Percentiles rank a stretch among this genome's conserved stretches.
Conservation (phyloP, 2,888 invertebrate genomes). For the Bombyx huttoni region DNA sequence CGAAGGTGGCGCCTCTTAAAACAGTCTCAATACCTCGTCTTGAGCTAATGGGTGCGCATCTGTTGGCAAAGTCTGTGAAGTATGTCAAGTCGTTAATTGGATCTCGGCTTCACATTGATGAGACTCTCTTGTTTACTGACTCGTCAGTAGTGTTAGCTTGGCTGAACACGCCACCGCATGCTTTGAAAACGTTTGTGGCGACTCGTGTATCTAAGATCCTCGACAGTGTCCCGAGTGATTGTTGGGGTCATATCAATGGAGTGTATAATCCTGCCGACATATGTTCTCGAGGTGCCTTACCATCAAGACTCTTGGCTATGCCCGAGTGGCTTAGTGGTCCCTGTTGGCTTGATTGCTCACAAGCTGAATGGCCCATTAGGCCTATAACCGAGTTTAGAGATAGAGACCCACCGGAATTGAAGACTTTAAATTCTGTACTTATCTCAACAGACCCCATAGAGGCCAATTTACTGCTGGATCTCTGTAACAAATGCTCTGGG, state of each 20-base stretch:
- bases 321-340: conserved; percentile 7
- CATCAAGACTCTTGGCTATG: conserved; percentile 5
- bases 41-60: conserved; percentile 2
- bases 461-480: too few relatives aligned
- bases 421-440: not conserved
- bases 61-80: not conserved
- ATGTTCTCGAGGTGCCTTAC: conserved; percentile 10
- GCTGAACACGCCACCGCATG: conserved; percentile 8
- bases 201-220: conserved; percentile 13
- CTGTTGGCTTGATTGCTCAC: not conserved
- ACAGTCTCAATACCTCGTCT: conserved; percentile 1
- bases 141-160: conserved; percentile 12
- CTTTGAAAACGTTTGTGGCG: conserved; percentile 10
- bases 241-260: conserved; percentile 13
- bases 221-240: conserved; percentile 3
- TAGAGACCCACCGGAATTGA: not conserved
- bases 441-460: too few relatives aligned
- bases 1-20: conserved; percentile 1
- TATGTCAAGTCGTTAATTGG: too few relatives aligned
- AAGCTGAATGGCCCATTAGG: not conserved
- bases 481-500: too few relatives aligned
- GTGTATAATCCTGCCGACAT: conserved; percentile 13
- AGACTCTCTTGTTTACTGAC: conserved; percentile 4
- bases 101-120: not conserved
- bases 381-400: not conserved